Evolutionary conservation across 1,140 invertebrate genomes (phyloP).

Genomic region (Copidosoma floridanum): DNA sequence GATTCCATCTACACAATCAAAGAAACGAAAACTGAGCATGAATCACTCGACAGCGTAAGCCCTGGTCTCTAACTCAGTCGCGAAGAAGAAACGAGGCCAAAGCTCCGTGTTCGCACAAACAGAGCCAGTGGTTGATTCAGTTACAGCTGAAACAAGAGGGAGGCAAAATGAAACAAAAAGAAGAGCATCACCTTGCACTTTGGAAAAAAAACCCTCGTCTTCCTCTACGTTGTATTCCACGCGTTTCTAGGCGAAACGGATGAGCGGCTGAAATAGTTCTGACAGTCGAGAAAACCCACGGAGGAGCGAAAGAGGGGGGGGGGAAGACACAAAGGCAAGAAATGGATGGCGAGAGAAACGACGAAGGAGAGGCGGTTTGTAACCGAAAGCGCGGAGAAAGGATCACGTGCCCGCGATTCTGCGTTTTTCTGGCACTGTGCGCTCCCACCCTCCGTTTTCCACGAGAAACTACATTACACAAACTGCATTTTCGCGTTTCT

Average conservation of each 20-base stretch:
- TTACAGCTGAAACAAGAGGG: not conserved
- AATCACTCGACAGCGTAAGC: too few relatives aligned
- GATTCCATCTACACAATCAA: too few relatives aligned
- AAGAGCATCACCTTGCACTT: not conserved
- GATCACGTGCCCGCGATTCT: not conserved
- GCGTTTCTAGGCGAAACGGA: conserved; percentile 20
- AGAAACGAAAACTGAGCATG: too few relatives aligned
- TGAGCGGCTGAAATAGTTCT: conserved; percentile 28
- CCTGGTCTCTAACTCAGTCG: too few relatives aligned
- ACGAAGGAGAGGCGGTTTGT: not conserved
- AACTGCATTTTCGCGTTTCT: too few relatives aligned
- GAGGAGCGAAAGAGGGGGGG: conserved; percentile 21
- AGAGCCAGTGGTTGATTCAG: too few relatives aligned
- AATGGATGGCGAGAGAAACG: not conserved
- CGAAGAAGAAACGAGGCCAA: too few relatives aligned
- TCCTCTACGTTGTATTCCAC: too few relatives aligned
- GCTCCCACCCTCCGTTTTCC: too few relatives aligned
- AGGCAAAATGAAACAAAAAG: not conserved
- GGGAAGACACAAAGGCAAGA: not conserved
- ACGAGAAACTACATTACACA: too few relatives aligned
- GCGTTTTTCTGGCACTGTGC: not conserved
- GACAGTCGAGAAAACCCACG: too few relatives aligned
- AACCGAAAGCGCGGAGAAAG: not conserved
- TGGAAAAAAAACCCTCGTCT: conserved; percentile 6
- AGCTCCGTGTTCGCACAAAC: not conserved